Evolutionary conservation across 2,113 vertebrate species (phyloP).

Genomic region (Pyrgilauda ruficollis): DNA sequence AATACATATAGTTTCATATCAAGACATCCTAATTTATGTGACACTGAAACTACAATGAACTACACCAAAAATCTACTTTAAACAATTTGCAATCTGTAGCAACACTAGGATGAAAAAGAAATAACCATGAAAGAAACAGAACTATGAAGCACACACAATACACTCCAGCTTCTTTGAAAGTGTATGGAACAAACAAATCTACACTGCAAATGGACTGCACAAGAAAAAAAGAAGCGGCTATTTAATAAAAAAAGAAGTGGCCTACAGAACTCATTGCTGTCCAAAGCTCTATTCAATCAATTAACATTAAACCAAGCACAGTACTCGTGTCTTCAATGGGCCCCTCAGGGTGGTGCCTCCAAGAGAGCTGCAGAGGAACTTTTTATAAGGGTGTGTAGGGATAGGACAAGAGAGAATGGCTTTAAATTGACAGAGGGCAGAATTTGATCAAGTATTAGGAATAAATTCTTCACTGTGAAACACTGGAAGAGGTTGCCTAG

Average conservation of each 20-base stretch:
- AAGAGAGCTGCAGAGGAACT: neutral
- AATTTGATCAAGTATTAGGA: neutral
- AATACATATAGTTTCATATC: neutral
- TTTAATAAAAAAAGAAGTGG: neutral
- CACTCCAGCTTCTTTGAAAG: slow-evolving; percentile 20
- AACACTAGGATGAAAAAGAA: slow-evolving; percentile 40
- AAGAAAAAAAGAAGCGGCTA: neutral
- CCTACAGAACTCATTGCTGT: neutral
- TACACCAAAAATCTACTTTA: slow-evolving; percentile 16
- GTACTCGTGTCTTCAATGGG: rapidly evolving
- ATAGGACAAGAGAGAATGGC: neutral
- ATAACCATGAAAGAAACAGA: neutral
- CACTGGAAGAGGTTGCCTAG: neutral
- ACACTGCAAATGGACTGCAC: slow-evolving; percentile 15
- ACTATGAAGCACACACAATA: neutral
- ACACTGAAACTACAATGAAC: neutral
- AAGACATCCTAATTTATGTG: neutral
- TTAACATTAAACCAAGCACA: neutral
- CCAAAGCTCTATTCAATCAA: neutral
- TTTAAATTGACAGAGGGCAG: neutral
- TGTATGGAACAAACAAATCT: neutral
- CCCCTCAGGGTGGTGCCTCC: neutral
- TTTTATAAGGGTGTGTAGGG: rapidly evolving
- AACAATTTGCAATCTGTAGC: slow-evolving; percentile 34
- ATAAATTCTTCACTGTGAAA: neutral